phyloP scores from a whole-genome alignment of 2,888 invertebrate genomes.

The Notodonta ziczac region DNA sequence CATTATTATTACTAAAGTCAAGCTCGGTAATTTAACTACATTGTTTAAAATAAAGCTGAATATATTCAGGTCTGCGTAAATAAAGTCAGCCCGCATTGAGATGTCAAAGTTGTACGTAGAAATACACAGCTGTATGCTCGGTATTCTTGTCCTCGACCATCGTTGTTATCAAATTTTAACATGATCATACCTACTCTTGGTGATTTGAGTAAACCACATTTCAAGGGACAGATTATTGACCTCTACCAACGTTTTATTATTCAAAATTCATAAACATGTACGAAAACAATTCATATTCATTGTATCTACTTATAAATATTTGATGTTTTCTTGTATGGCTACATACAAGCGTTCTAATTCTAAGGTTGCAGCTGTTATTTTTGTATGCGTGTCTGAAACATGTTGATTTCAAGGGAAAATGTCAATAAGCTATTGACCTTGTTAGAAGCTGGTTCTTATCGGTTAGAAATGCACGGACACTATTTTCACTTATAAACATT shows the following conservation, averaged over 20 bases:
- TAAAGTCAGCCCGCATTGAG: constrained; percentile 30
- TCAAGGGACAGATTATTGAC: too few species aligned
- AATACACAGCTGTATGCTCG: constrained; percentile 33
- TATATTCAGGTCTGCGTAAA: constrained; percentile 15
- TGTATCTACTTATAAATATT: background rate
- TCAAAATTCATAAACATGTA: background rate
- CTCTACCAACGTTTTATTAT: background rate
- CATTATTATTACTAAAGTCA: constrained; percentile 9
- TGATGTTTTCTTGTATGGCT: background rate
- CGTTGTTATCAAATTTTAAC: constrained; percentile 14
- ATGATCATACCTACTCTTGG: constrained; percentile 8
- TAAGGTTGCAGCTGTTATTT: constrained; percentile 1
- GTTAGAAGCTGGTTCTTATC: background rate
- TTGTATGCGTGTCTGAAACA: background rate
- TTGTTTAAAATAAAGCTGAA: constrained; percentile 13
- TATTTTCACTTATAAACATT: constrained; percentile 1
- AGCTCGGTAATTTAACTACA: constrained; percentile 9
- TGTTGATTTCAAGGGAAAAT: background rate
- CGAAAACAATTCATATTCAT: background rate
- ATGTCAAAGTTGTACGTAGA: constrained; percentile 31
- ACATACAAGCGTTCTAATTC: background rate
- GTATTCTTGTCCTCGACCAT: constrained; percentile 30
- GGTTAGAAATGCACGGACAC: background rate
- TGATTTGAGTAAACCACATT: background rate
- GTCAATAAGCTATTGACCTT: background rate